Base-by-base conservation (phyloP, 2,888 invertebrate genomes). In the Andrena dorsata region DNA sequence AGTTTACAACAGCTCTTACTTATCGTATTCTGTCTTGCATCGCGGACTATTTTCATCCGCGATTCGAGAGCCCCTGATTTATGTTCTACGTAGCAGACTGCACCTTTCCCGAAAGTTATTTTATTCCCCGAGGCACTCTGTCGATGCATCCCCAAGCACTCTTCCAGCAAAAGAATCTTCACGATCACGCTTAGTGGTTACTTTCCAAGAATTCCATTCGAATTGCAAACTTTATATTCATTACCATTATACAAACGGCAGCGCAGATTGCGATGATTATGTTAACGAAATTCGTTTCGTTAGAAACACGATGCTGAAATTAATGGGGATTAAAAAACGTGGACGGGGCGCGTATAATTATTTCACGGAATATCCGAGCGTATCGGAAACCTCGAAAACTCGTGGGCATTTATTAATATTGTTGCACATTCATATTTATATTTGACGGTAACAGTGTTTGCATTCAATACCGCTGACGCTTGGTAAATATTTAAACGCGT, bases 21-120 rank as follows among this genome's bases (percentile, higher is more conserved):
- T 56, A 23, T 41, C 65, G 30, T 26, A 64, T 80, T 75, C 56
- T 41, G 71, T 80, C 51, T 71, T 76, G 53, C 26, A 70, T 30
- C 3, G 3, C 61, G 30, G 4, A 26, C 68, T 82, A 80, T 82
- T 82, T 82, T 72, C 72, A 82, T 71, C 80, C 56, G 4, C 16
- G 13, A 26, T 64, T 68, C 53, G 63, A 64, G 49, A 51, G 28
- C 26, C 41, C 26, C 68, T 73, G 79, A 81, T 73, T 73, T 74
- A 73, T 41, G 26, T 58, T 13, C 47, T 16, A 10, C 66, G 49
- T 65, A 70, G 51, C 26, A 66, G 41, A 20, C 16, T 58, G 65
- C 61, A 71, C 61, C 61, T 51, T 71, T 30, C 32, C 51, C 10
- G 8, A 20, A 61, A 32, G 77, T 66, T 80, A 71, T 71, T 80